These are phyloP conservation scores for Gymnogyps californianus DNA, from an alignment of 2,113 vertebrate genomes.

Conservation along the genomic window DNA sequence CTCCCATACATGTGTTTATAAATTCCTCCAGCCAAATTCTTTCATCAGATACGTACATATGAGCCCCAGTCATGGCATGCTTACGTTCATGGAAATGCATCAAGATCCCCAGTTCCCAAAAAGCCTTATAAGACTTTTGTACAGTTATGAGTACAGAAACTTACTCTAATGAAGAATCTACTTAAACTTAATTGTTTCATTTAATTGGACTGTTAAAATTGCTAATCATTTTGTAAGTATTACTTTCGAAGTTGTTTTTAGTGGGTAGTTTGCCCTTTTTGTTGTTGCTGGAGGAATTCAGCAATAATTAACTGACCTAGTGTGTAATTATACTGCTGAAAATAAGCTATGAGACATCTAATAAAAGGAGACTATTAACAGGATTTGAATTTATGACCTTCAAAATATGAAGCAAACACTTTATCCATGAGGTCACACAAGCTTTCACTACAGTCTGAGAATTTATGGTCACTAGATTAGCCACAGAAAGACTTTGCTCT, in stretches of 20 bases:
- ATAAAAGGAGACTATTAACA: slow-evolving; percentile 44
- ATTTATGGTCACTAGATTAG: not conserved
- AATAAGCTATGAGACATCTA: slow-evolving; percentile 46
- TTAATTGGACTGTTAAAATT: slow-evolving; percentile 49
- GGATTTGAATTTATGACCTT: slow-evolving; percentile 50
- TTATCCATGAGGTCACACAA: slow-evolving; percentile 30
- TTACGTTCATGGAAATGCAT: not conserved
- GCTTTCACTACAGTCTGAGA: not conserved
- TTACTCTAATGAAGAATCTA: slow-evolving; percentile 34
- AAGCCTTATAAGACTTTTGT: not conserved
- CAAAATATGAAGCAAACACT: slow-evolving; percentile 30
- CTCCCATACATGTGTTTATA: not conserved
- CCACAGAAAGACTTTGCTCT: not conserved
- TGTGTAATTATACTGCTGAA: slow-evolving; percentile 30
- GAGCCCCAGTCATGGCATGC: not conserved
- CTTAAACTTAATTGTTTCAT: slow-evolving; percentile 42
- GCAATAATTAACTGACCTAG: slow-evolving; percentile 50
- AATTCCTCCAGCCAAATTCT: not conserved
- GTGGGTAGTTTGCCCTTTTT: slow-evolving; percentile 18
- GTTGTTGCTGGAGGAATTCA: slow-evolving; percentile 40
- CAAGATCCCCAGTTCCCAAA: not conserved
- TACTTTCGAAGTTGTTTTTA: slow-evolving; percentile 33
- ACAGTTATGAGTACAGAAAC: not conserved
- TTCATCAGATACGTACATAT: not conserved
- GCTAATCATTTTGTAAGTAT: slow-evolving; percentile 40